phyloP scores from a whole-genome alignment of 2,113 vertebrate genomes.

The Morone chrysops region DNA sequence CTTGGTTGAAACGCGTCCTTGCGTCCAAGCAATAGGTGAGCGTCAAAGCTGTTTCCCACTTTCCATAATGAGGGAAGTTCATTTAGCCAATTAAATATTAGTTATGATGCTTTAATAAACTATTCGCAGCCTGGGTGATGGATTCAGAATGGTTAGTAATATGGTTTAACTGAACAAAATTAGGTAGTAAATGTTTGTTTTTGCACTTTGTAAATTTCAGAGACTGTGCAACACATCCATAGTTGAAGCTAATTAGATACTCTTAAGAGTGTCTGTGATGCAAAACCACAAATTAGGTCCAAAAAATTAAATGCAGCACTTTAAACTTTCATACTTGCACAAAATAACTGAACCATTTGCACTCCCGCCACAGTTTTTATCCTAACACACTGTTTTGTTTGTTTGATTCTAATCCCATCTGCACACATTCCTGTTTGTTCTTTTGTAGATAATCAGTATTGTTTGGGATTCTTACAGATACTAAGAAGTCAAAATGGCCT shows the following conservation, averaged over 20 bases:
- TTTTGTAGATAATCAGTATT: constrained; percentile 17
- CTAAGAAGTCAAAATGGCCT: constrained; percentile 93
- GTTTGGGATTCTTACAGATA: constrained; percentile 79
- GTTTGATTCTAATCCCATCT: constrained; percentile 29
- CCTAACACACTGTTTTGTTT: constrained; percentile 8
- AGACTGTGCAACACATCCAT: background rate
- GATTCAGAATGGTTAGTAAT: background rate
- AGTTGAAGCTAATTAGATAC: background rate
- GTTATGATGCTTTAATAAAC: background rate
- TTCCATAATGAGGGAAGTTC: background rate
- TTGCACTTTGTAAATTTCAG: background rate
- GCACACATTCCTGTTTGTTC: background rate
- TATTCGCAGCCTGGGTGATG: background rate
- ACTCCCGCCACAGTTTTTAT: background rate
- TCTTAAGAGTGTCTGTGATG: background rate
- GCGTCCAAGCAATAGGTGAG: background rate
- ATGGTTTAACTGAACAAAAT: background rate
- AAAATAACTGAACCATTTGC: background rate
- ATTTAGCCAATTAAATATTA: too few species aligned
- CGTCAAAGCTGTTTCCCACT: background rate
- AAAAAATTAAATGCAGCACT: background rate
- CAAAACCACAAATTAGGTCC: background rate
- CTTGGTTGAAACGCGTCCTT: too few species aligned
- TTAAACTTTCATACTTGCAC: background rate
- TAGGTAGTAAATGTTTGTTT: background rate